A percentile compares a stretch with the other conserved stretches of the same genome.
phyloP scores from a whole-genome alignment of 2,888 invertebrate genomes.

The Habroteleia sp. region DNA sequence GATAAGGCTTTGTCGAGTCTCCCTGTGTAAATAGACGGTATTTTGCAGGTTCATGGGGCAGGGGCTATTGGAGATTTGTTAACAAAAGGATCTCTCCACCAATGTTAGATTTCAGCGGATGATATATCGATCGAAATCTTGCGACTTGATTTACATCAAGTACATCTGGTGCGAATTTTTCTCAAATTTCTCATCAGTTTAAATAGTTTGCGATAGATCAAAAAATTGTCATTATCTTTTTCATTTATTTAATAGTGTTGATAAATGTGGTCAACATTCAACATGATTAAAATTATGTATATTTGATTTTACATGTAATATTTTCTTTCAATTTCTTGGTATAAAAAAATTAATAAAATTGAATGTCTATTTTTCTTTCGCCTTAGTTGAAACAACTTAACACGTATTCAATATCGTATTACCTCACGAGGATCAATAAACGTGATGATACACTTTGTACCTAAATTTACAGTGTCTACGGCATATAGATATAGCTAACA shows the following conservation, averaged over 20 bases:
- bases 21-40: background rate
- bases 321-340: no score
- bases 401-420: conserved; percentile 11
- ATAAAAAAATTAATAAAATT: no score
- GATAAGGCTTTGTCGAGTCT: conserved; percentile 18
- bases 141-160: background rate
- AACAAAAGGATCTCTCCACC: conserved; percentile 15
- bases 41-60: conserved; percentile 50
- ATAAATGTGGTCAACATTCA: no score
- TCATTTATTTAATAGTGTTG: no score
- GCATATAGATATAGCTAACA: conserved; percentile 48
- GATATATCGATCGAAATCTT: background rate
- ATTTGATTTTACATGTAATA: no score
- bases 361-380: background rate
- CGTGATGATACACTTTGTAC: conserved; percentile 33
- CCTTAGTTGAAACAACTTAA: conserved; percentile 4
- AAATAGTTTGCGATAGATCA: no score
- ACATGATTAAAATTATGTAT: no score
- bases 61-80: background rate
- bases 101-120: background rate
- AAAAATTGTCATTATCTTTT: no score
- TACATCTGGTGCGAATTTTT: conserved; percentile 2
- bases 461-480: conserved; percentile 49
- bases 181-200: no score
- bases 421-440: conserved; percentile 36